Conservation (phyloP, 1,140 invertebrate species). For the Ips nitidus region DNA sequence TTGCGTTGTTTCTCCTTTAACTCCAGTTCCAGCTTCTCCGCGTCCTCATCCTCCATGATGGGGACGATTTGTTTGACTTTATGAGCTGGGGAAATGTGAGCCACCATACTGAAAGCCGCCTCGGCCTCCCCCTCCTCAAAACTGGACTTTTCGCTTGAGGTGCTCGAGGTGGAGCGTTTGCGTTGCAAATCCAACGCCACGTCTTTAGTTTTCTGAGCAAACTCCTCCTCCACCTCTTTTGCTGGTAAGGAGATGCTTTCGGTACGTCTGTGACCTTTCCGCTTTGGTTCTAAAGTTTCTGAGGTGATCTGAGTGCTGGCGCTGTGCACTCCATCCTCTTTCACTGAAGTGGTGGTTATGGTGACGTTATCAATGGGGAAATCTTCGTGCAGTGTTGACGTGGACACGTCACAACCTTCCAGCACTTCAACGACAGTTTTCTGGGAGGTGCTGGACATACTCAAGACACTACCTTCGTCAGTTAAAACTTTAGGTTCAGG, state of each 20-base stretch:
- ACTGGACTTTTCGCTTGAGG: conserved; percentile 51
- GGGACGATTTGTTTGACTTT: conserved; percentile 53
- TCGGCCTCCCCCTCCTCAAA: conserved; percentile 58
- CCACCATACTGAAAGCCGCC: conserved; percentile 54
- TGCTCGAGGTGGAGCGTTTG: conserved; percentile 25
- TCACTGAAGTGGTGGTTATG: conserved; percentile 57
- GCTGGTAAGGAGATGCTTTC: conserved; percentile 52
- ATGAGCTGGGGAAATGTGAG: conserved; percentile 51
- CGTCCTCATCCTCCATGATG: conserved; percentile 59
- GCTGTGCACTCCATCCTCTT: conserved; percentile 54
- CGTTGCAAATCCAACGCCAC: conserved; percentile 36
- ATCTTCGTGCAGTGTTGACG: conserved; percentile 40
- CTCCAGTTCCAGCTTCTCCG: conserved; percentile 58
- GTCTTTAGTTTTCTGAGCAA: conserved; percentile 35
- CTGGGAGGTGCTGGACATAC: conserved; percentile 56
- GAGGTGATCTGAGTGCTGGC: conserved; percentile 62
- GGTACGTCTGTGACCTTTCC: conserved; percentile 57
- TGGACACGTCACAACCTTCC: conserved; percentile 55
- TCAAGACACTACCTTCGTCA: conserved; percentile 59
- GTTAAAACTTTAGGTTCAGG: conserved; percentile 61
- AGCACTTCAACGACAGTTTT: conserved; percentile 59
- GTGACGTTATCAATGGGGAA: conserved; percentile 55
- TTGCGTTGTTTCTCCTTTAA: conserved; percentile 53
- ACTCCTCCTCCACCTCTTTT: conserved; percentile 46
- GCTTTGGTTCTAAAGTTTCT: conserved; percentile 52